A percentile compares a stretch with the other conserved stretches of the same genome.
Conservation (phyloP, 2,113 vertebrate species). For the Leptodactylus fuscus region DNA sequence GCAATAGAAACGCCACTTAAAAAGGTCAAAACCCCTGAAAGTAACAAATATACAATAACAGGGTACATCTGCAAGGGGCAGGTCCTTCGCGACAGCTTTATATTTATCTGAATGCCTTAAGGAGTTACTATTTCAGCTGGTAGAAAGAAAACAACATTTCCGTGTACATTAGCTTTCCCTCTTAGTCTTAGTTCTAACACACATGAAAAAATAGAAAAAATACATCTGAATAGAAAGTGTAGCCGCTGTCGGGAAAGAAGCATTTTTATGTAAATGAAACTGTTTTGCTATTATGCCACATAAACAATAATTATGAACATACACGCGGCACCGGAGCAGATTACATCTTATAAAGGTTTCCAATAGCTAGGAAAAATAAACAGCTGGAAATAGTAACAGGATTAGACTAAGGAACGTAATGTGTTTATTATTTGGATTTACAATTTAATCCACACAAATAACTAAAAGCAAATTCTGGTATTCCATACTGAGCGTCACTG, state of each 20-base stretch:
- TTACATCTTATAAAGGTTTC: neutral
- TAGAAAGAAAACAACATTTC: too few species aligned
- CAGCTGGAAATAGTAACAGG: constrained; percentile 35
- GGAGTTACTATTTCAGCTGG: too few species aligned
- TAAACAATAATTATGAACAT: constrained; percentile 23
- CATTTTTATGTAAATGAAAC: constrained; percentile 1
- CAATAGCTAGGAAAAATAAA: neutral
- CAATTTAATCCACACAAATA: constrained; percentile 19
- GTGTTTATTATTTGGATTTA: constrained; percentile 17
- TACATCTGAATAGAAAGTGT: constrained; percentile 10
- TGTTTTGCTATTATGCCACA: neutral
- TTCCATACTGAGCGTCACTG: neutral
- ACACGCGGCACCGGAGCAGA: neutral
- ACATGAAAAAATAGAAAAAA: neutral
- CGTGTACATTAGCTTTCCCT: too few species aligned
- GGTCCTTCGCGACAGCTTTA: too few species aligned
- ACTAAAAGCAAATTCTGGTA: neutral
- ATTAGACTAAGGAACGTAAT: neutral
- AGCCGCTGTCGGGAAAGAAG: neutral
- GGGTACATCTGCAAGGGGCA: too few species aligned
- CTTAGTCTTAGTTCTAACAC: too few species aligned
- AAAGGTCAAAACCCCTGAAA: too few species aligned
- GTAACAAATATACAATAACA: too few species aligned
- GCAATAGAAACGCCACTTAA: too few species aligned
- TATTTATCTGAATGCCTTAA: too few species aligned